A percentile compares a stretch with the other conserved stretches of the same genome.
phyloP scores from a whole-genome alignment of 2,797 vertebrate species.

The Sebastes taczanowskii region DNA sequence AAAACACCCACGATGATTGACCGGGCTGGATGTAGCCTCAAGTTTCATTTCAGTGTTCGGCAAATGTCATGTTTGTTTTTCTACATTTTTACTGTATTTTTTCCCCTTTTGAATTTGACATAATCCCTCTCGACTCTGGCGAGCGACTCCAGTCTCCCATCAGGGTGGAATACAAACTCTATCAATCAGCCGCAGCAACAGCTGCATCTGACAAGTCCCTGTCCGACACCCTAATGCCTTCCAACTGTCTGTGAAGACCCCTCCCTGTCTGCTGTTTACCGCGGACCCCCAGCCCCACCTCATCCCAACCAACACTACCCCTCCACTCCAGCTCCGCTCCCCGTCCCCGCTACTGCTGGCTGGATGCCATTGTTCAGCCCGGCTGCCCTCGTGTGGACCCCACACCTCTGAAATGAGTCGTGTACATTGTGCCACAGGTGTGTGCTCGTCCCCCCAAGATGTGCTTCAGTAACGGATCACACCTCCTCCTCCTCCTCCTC shows the following conservation, averaged over 20 bases:
- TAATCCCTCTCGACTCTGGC: slow-evolving; percentile 43
- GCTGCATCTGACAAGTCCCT: slow-evolving; percentile 96
- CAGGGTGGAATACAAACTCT: slow-evolving; percentile 90
- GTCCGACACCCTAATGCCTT: slow-evolving; percentile 93
- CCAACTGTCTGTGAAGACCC: slow-evolving; percentile 89
- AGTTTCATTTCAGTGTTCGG: slow-evolving; percentile 35
- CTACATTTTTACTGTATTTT: slow-evolving; percentile 6
- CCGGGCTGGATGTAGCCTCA: slow-evolving; percentile 11
- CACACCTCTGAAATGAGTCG: slow-evolving; percentile 44
- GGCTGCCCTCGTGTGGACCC: slow-evolving; percentile 32
- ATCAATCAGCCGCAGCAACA: slow-evolving; percentile 95
- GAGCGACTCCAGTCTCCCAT: slow-evolving; percentile 67
- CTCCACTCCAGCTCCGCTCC: slow-evolving; percentile 60
- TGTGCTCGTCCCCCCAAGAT: slow-evolving; percentile 50
- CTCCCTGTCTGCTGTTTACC: slow-evolving; percentile 85
- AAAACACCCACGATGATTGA: background rate
- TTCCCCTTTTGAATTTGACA: slow-evolving; percentile 34
- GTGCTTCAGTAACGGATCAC: background rate
- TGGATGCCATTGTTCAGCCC: slow-evolving; percentile 16
- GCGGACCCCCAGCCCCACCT: slow-evolving; percentile 46
- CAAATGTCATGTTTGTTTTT: slow-evolving; percentile 29
- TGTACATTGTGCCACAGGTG: slow-evolving; percentile 83
- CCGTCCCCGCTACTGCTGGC: slow-evolving; percentile 15
- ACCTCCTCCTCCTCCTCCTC: background rate
- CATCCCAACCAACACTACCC: slow-evolving; percentile 34